A percentile compares a stretch with the other conserved stretches of the same genome.
Evolutionary conservation across 2,888 invertebrate species (phyloP).

Genomic region (Tenthredo scrophulariae): DNA sequence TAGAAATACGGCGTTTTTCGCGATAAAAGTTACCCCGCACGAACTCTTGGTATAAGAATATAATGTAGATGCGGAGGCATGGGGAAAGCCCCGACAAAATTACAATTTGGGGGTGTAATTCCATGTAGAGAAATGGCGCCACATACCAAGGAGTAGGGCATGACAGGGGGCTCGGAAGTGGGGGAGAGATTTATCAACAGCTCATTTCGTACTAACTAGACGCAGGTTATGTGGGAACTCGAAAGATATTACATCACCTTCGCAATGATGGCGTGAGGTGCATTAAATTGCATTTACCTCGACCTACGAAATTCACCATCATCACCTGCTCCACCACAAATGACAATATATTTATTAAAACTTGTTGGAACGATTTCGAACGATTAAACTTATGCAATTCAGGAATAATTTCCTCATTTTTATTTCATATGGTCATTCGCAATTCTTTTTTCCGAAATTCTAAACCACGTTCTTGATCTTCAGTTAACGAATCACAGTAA

Average conservation of each 20-base stretch:
- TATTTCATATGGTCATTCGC: background rate
- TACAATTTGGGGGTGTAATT: conserved; percentile 77
- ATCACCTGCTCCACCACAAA: background rate
- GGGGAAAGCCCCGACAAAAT: conserved; percentile 70
- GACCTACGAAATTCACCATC: background rate
- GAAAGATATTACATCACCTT: conserved; percentile 76
- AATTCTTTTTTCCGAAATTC: background rate
- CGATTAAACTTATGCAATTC: background rate
- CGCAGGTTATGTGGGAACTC: conserved; percentile 72
- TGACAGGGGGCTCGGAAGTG: conserved; percentile 58
- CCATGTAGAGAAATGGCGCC: conserved; percentile 75
- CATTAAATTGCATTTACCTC: conserved; percentile 75
- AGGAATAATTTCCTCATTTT: background rate
- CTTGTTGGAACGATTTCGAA: background rate
- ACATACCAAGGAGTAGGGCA: conserved; percentile 68
- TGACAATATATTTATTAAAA: background rate
- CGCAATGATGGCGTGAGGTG: conserved; percentile 73
- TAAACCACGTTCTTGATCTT: background rate
- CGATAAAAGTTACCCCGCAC: conserved; percentile 37
- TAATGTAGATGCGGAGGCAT: conserved; percentile 27
- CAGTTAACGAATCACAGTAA: background rate
- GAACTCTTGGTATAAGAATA: conserved; percentile 33
- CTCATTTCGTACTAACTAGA: conserved; percentile 76
- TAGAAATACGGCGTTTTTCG: background rate
- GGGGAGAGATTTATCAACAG: conserved; percentile 75